Evolutionary conservation across 2,888 invertebrate genomes (phyloP).

Genomic region (Zygogramma bicolorata): DNA sequence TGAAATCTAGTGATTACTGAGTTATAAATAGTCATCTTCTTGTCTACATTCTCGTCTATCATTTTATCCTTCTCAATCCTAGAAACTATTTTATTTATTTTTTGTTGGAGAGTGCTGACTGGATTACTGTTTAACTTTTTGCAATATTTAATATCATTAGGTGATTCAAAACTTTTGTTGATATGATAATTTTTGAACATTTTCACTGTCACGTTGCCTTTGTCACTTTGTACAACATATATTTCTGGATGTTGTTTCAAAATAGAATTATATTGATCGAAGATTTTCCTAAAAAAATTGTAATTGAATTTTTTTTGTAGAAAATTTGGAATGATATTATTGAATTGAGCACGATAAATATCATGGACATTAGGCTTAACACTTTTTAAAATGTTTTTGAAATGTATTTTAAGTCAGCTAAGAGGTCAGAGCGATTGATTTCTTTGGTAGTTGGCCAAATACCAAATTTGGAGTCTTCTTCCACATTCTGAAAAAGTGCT

Average conservation of each 20-base stretch:
- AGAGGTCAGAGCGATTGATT: too few relatives aligned
- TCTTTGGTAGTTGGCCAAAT: too few relatives aligned
- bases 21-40: slow-evolving; percentile 11
- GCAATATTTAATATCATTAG: too few relatives aligned
- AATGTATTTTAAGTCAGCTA: too few relatives aligned
- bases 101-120: slow-evolving; percentile 10
- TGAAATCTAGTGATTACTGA: neutral
- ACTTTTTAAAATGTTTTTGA: too few relatives aligned
- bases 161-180: slow-evolving; percentile 13
- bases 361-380: too few relatives aligned
- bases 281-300: too few relatives aligned
- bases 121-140: slow-evolving; percentile 19
- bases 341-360: neutral
- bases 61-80: neutral
- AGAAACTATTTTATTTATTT: slow-evolving; percentile 5
- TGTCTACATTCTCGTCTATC: slow-evolving; percentile 7
- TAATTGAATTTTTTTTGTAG: neutral
- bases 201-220: slow-evolving; percentile 19
- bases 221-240: neutral
- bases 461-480: too few relatives aligned
- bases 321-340: neutral
- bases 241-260: neutral
- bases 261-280: neutral
- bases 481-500: too few relatives aligned
- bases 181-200: slow-evolving; percentile 5